Evolutionary conservation across 2,797 vertebrate species (phyloP).

Genomic region (Naso thynnoides): DNA sequence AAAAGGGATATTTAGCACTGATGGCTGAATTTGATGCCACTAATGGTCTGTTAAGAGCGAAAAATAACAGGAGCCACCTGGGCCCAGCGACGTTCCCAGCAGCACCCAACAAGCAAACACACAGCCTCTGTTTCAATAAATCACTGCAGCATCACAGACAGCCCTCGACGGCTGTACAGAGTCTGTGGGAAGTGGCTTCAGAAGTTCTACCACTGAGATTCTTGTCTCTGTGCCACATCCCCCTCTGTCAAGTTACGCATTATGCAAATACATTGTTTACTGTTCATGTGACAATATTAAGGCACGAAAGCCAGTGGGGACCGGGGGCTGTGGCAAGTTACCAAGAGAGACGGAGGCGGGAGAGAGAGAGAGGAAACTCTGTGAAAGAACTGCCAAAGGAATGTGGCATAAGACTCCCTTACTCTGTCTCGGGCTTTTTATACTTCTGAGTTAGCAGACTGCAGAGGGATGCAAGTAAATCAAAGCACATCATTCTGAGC

Average conservation of each 20-base stretch:
- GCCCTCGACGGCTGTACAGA: constrained; percentile 39
- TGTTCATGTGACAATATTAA: constrained; percentile 77
- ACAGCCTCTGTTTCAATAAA: constrained; percentile 69
- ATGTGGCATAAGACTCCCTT: constrained; percentile 55
- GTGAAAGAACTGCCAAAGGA: constrained; percentile 58
- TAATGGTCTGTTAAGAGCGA: constrained; percentile 68
- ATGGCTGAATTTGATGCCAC: constrained; percentile 73
- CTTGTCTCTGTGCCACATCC: constrained; percentile 64
- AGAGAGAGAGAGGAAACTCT: constrained; percentile 71
- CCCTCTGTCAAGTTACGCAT: constrained; percentile 74
- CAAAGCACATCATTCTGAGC: constrained; percentile 59
- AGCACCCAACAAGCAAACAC: constrained; percentile 56
- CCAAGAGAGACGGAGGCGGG: constrained; percentile 55
- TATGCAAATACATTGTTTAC: constrained; percentile 82
- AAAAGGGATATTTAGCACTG: constrained; percentile 62
- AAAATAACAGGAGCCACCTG: constrained; percentile 67
- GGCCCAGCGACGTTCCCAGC: constrained; percentile 50
- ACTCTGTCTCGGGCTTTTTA: constrained; percentile 38
- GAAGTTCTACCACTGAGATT: constrained; percentile 75
- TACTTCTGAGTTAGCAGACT: constrained; percentile 34
- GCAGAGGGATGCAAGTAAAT: constrained; percentile 49
- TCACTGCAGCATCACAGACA: constrained; percentile 65
- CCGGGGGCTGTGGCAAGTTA: constrained; percentile 65
- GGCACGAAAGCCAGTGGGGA: constrained; percentile 72
- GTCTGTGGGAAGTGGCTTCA: constrained; percentile 57